Base-by-base conservation (phyloP, 2,113 vertebrate species). In the Channa argus region DNA sequence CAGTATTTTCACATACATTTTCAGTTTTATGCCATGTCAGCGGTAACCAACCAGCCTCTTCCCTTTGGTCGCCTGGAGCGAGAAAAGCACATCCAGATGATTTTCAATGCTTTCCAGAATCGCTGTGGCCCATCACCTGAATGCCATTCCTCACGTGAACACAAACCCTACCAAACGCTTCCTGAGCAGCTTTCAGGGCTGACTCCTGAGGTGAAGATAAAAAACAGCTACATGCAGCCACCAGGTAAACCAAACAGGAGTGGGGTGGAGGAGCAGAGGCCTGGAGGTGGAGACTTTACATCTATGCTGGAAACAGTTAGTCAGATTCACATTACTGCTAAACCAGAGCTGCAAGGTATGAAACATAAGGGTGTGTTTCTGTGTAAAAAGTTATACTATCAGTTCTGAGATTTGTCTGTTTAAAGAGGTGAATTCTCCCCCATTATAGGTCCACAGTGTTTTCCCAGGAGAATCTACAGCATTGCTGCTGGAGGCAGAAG, bases 1-100 rank as follows among this genome's bases (percentile, higher is more conserved):
- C 9, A 44, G 15, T 13, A 24, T n/a, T 12, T 41, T 11, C 3
- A 50, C 8, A n/a, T 73, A 6, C 58, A 56, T 66, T 67, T 53
- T 63, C 10, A 82, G 72, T 68, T 63, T 61, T 2, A 75, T 63
- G 62, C 51, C 61, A 95, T 95, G 94, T 86, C 94, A 12, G 86
- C 84, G 0, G 87, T 95, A 60, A 92, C 86, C 12, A 79, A 70
- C 44, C 95, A 95, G 82, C 93, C 94, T 33, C 75, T 88, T 64
- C 92, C 95, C 4, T 92, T 93, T 12, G 89, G 91, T 10, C 72
- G 45, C 12, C 91, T 95, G 68, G 86, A 92, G 63, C 89, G 95
- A 68, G 95, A 96, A 74, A 93, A 90, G 56, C 95, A 95, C 73
- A 94, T 96, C 60, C 88, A 93, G 69, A 86, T 82, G 73, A 80